phyloP scores from a whole-genome alignment of 2,797 vertebrate species.

The Podarcis siculus region DNA sequence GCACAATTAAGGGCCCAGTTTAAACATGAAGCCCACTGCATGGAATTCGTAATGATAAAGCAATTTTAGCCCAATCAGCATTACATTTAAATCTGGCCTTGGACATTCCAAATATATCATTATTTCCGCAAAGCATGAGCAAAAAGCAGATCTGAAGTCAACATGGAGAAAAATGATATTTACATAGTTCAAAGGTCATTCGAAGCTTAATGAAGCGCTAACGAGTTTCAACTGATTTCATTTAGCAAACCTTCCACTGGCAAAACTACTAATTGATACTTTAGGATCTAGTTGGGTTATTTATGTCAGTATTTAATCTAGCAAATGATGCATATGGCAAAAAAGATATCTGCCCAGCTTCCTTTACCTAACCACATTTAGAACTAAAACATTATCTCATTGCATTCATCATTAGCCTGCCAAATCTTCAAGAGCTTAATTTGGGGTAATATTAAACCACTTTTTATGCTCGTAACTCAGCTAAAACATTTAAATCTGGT shows the following conservation, averaged over 20 bases:
- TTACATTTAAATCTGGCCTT: background rate
- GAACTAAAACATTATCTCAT: background rate
- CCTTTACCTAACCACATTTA: background rate
- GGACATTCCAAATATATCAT: background rate
- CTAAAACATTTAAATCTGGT: background rate
- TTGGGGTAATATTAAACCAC: background rate
- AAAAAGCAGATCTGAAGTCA: background rate
- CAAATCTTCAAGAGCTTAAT: background rate
- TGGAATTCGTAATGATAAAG: background rate
- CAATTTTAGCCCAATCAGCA: background rate
- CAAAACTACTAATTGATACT: background rate
- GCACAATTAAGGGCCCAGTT: background rate
- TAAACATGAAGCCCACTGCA: background rate
- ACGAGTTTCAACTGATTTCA: background rate
- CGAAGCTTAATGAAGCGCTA: background rate
- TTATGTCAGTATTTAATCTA: background rate
- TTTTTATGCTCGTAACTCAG: background rate
- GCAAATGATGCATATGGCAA: background rate
- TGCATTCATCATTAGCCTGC: background rate
- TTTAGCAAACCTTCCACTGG: background rate
- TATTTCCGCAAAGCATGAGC: background rate
- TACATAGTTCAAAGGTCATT: background rate
- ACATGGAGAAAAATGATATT: background rate
- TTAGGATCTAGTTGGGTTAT: background rate
- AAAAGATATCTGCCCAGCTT: conserved; percentile 3